Conservation (phyloP, 2,113 vertebrate species). For the Gasterosteus nipponicus region DNA sequence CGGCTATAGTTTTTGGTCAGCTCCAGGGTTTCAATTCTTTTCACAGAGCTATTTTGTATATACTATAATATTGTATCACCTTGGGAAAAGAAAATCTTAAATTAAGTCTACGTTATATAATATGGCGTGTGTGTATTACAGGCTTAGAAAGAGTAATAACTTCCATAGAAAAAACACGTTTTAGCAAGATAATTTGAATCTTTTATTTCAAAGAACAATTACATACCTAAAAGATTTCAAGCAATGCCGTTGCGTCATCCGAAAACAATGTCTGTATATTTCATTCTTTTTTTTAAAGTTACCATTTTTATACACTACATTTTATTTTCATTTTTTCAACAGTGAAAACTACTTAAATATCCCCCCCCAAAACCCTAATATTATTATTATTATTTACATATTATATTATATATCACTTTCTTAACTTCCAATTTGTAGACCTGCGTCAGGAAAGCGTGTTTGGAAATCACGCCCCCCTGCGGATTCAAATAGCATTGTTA, state of each 20-base stretch:
- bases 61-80: neutral
- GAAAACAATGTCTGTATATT: neutral
- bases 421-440: neutral
- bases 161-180: neutral
- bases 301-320: too few species aligned
- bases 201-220: neutral
- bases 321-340: neutral
- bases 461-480: constrained; percentile 67
- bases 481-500: constrained; percentile 42
- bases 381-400: neutral
- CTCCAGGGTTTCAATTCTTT: neutral
- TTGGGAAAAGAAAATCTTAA: neutral
- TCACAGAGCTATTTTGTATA: neutral
- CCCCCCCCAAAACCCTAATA: neutral
- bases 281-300: too few species aligned
- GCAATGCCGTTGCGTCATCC: neutral
- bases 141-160: neutral
- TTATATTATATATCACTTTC: neutral
- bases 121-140: neutral
- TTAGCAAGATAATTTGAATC: neutral
- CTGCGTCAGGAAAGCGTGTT: neutral
- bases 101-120: neutral
- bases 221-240: neutral
- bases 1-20: neutral
- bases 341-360: neutral